These are phyloP conservation scores for Hypothenemus hampei DNA, from an alignment of 1,140 invertebrate species.

Conservation along the genomic window DNA sequence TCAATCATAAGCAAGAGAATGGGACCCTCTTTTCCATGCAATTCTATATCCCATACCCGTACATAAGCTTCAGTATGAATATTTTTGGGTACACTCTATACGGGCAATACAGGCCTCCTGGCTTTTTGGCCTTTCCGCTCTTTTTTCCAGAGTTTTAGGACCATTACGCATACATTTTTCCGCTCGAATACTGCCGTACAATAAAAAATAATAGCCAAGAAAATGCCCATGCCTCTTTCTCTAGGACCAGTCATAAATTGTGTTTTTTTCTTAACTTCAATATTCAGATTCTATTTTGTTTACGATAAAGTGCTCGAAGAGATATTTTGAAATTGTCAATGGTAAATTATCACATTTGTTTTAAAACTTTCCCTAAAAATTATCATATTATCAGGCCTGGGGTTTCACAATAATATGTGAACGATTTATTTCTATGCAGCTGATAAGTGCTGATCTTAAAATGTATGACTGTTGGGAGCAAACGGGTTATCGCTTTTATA, in stretches of 20 bases:
- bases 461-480: conserved; percentile 19
- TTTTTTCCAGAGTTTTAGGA: conserved; percentile 23
- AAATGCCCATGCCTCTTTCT: conserved; percentile 12
- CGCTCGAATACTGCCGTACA: conserved; percentile 14
- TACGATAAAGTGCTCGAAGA: no score
- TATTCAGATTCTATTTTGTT: no score
- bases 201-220: conserved; percentile 27
- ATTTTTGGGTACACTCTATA: conserved; percentile 34
- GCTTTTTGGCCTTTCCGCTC: conserved; percentile 16
- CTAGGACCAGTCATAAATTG: conserved; percentile 13
- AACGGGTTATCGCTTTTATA: conserved; percentile 18
- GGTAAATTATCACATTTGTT: no score
- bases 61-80: conserved; percentile 37
- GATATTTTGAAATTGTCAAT: no score
- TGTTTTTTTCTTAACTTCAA: no score
- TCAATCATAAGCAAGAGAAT: conserved; percentile 46
- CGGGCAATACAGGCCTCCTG: conserved; percentile 24
- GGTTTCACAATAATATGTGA: conserved; percentile 25
- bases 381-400: conserved; percentile 14
- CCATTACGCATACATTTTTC: conserved; percentile 29
- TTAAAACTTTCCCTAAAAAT: conserved; percentile 17
- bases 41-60: conserved; percentile 36
- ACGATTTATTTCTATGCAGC: conserved; percentile 18
- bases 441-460: conserved; percentile 23
- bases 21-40: conserved; percentile 32